Conservation (phyloP, 2,888 invertebrate species). For the Thereva unica region DNA sequence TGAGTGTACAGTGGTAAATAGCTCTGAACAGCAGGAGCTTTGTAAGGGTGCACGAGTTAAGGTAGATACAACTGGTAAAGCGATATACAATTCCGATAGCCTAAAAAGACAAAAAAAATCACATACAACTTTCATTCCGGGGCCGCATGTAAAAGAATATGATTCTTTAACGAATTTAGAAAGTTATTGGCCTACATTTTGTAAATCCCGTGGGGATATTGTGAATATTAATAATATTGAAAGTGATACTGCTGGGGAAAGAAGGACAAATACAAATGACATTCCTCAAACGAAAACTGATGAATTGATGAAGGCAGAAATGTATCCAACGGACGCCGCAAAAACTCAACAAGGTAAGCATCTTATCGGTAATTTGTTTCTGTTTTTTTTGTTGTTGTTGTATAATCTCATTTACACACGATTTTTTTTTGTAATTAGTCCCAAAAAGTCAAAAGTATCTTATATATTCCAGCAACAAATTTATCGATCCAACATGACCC, state of each 20-base stretch:
- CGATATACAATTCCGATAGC: constrained; percentile 86
- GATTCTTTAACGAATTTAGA: constrained; percentile 22
- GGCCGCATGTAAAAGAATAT: constrained; percentile 79
- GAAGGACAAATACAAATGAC: not conserved
- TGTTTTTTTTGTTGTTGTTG: no score
- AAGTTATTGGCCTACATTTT: no score
- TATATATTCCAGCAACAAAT: constrained; percentile 43
- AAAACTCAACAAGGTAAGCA: constrained; percentile 19
- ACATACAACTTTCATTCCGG: constrained; percentile 85
- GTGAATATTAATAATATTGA: constrained; percentile 49
- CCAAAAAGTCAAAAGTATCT: constrained; percentile 36
- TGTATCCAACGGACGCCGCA: constrained; percentile 2
- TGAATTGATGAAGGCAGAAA: constrained; percentile 14
- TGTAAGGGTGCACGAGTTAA: constrained; percentile 77
- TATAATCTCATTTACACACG: constrained; percentile 51
- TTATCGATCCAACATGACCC: constrained; percentile 35
- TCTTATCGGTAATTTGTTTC: constrained; percentile 41
- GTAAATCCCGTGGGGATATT: no score
- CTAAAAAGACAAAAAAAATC: constrained; percentile 77
- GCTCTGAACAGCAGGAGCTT: constrained; percentile 47
- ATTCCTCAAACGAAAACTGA: constrained; percentile 14
- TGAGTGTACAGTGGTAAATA: not conserved
- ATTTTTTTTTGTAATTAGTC: constrained; percentile 12
- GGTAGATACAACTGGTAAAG: constrained; percentile 83
- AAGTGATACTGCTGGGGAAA: constrained; percentile 39